Percentiles rank a stretch among this genome's conserved stretches.
These are phyloP conservation scores for Odocoileus virginianus DNA, from an alignment of 2,113 vertebrate genomes.

Conservation along the genomic window DNA sequence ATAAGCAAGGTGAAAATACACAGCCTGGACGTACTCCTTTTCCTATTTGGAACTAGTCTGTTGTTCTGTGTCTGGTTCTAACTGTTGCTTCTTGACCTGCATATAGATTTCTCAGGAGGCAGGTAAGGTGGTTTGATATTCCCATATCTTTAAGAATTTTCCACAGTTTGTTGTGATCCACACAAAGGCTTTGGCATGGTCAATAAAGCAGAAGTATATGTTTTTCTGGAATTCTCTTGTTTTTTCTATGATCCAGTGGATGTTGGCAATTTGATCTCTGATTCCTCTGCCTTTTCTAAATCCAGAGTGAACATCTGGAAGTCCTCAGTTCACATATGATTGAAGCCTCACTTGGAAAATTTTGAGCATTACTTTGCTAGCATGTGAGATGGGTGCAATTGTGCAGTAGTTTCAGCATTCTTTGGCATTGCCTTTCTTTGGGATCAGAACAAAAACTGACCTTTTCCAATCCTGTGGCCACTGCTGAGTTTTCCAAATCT, in stretches of 20 bases:
- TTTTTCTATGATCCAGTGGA: background rate
- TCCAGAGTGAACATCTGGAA: background rate
- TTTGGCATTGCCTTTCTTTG: background rate
- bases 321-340: rapidly evolving
- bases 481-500: background rate
- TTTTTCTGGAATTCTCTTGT: background rate
- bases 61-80: background rate
- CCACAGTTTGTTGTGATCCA: background rate
- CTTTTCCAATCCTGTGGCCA: background rate
- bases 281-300: background rate
- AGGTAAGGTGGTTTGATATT: background rate
- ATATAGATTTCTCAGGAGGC: background rate
- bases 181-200: background rate
- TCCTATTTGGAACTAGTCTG: background rate
- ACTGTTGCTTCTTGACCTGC: background rate
- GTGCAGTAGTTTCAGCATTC: background rate
- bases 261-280: background rate
- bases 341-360: background rate
- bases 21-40: background rate
- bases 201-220: background rate
- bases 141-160: background rate
- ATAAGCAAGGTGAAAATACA: background rate
- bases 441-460: background rate
- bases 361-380: background rate
- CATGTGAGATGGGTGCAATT: background rate